These are phyloP conservation scores for Drosophila virilis DNA, from an alignment of 1,140 invertebrate species.

Conservation along the genomic window DNA sequence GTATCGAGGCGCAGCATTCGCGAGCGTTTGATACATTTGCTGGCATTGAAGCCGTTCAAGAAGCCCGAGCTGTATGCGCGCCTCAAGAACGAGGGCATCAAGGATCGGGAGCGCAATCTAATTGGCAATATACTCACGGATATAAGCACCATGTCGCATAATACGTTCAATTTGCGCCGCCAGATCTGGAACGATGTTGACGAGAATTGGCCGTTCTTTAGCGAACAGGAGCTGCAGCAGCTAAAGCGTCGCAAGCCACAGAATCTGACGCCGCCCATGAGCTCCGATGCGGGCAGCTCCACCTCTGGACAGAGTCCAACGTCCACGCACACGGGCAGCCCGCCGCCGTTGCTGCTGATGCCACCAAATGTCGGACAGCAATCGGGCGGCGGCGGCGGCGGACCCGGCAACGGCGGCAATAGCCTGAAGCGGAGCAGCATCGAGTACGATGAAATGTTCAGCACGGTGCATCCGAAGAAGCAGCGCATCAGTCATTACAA, in stretches of 20 bases:
- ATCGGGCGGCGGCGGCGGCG: not conserved
- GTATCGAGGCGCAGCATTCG: conserved; percentile 75
- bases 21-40: conserved; percentile 95
- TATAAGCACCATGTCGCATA: conserved; percentile 91
- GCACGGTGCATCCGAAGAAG: conserved; percentile 87
- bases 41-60: conserved; percentile 96
- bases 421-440: conserved; percentile 74
- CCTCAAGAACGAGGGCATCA: conserved; percentile 93
- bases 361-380: conserved; percentile 59
- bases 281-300: conserved; percentile 89
- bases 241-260: conserved; percentile 95
- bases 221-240: conserved; percentile 93
- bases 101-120: conserved; percentile 91
- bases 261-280: conserved; percentile 93
- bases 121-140: conserved; percentile 91
- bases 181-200: conserved; percentile 96
- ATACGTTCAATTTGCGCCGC: conserved; percentile 93
- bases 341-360: conserved; percentile 84
- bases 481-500: conserved; percentile 92
- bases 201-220: conserved; percentile 97
- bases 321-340: conserved; percentile 88
- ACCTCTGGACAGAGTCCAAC: conserved; percentile 88
- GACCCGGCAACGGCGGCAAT: conserved; percentile 85
- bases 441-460: conserved; percentile 85
- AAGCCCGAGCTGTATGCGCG: conserved; percentile 94